phyloP scores from a whole-genome alignment of 2,113 vertebrate species.

The Chrysemys picta region DNA sequence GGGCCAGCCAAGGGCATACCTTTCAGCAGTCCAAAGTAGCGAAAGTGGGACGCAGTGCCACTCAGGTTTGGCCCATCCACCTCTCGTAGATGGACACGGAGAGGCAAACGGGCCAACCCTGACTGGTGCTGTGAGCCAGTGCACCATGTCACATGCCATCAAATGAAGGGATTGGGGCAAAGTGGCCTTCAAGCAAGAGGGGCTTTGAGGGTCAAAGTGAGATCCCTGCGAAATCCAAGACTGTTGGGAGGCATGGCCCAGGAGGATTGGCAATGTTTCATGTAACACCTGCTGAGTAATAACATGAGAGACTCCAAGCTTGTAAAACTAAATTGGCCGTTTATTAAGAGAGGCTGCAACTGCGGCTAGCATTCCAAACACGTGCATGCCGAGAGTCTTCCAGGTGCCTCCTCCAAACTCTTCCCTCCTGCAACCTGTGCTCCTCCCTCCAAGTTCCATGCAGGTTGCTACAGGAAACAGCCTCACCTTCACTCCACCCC shows the following conservation, averaged over 20 bases:
- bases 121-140: not conserved
- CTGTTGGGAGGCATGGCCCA: not conserved
- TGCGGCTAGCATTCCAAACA: conserved; percentile 24
- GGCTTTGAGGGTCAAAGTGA: not conserved
- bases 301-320: not conserved
- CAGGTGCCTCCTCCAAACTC: not conserved
- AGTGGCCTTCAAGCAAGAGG: not conserved
- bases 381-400: not conserved
- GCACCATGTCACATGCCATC: not conserved
- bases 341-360: conserved; percentile 20
- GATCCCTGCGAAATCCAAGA: not conserved
- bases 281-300: not conserved
- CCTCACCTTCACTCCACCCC: not conserved
- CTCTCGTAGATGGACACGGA: not conserved
- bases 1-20: not conserved
- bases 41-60: not conserved
- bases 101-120: not conserved
- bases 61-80: not conserved
- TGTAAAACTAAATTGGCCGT: not conserved
- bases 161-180: not conserved
- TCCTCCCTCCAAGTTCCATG: not conserved
- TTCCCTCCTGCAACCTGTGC: not conserved
- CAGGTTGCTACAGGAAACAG: not conserved
- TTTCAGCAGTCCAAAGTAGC: not conserved
- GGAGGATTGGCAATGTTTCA: not conserved